A percentile compares a stretch with the other conserved stretches of the same genome.
Evolutionary conservation across 2,113 vertebrate genomes (phyloP).

Genomic region (Odocoileus hemionus): DNA sequence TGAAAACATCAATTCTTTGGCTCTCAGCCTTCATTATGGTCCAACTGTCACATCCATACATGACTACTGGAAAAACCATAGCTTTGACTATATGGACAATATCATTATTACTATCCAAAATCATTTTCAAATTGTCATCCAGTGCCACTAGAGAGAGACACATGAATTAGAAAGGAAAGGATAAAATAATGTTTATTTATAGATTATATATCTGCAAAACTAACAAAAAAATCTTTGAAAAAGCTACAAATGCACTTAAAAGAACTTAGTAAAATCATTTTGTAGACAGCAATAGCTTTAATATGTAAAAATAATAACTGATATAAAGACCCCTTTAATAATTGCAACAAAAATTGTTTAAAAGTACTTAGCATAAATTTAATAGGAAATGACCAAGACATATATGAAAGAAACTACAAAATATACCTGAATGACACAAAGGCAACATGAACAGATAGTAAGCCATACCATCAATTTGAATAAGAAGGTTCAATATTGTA

Average conservation of each 20-base stretch:
- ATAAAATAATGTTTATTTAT: background rate
- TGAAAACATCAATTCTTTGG: background rate
- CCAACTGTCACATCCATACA: background rate
- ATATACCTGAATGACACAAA: background rate
- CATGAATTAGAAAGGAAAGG: background rate
- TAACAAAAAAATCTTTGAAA: background rate
- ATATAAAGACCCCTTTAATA: background rate
- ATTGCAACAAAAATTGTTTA: background rate
- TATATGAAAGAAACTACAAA: background rate
- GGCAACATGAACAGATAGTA: background rate
- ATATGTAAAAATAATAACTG: constrained; percentile 11
- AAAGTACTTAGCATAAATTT: background rate
- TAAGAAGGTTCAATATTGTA: background rate
- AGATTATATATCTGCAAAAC: background rate
- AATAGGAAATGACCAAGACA: background rate
- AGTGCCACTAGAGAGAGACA: background rate
- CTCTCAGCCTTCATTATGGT: background rate
- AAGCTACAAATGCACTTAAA: background rate
- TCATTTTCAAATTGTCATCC: background rate
- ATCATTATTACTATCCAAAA: background rate
- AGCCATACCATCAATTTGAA: background rate
- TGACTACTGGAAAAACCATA: background rate
- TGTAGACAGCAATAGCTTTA: background rate
- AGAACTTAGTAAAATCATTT: background rate
- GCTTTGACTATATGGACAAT: background rate